Conservation (phyloP, 2,113 vertebrate genomes). For the Lanius ludovicianus region DNA sequence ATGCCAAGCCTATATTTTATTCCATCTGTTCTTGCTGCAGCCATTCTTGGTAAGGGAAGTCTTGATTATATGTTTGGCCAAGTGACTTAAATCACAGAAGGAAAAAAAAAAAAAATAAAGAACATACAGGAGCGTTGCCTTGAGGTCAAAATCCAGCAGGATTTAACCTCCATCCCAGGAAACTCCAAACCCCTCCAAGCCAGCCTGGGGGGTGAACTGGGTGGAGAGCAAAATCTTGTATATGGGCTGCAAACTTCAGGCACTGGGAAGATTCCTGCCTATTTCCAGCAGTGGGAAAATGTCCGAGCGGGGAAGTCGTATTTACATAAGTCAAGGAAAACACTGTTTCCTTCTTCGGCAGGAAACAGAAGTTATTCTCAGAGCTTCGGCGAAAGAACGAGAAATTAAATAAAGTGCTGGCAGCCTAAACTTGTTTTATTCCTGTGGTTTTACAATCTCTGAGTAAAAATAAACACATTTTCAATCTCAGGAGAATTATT, state of each 20-base stretch:
- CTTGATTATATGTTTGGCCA: conserved; percentile 34
- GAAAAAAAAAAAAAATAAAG: not conserved
- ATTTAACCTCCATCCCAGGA: conserved; percentile 54
- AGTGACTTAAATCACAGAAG: not conserved
- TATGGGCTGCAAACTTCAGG: not conserved
- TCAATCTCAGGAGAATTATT: conserved; percentile 65
- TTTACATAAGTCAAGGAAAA: conserved; percentile 78
- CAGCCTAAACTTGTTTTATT: conserved; percentile 60
- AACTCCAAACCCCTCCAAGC: conserved; percentile 52
- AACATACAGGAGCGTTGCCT: not conserved
- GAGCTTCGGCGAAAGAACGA: conserved; percentile 36
- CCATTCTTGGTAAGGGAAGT: conserved; percentile 23
- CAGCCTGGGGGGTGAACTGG: not conserved
- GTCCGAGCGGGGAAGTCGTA: conserved; percentile 67
- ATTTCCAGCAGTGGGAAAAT: conserved; percentile 63
- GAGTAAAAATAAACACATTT: conserved; percentile 76
- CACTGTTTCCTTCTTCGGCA: conserved; percentile 71
- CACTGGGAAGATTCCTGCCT: conserved; percentile 57
- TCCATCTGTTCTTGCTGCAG: conserved; percentile 29
- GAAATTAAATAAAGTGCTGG: conserved; percentile 72
- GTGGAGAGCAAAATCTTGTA: not conserved
- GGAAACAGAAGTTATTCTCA: conserved; percentile 79
- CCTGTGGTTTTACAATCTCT: conserved; percentile 72
- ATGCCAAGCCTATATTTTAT: conserved; percentile 46
- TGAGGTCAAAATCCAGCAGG: not conserved